A percentile compares a stretch with the other conserved stretches of the same genome.
Conservation (phyloP, 2,888 invertebrate species). For the Tromatobia lineatoria region DNA sequence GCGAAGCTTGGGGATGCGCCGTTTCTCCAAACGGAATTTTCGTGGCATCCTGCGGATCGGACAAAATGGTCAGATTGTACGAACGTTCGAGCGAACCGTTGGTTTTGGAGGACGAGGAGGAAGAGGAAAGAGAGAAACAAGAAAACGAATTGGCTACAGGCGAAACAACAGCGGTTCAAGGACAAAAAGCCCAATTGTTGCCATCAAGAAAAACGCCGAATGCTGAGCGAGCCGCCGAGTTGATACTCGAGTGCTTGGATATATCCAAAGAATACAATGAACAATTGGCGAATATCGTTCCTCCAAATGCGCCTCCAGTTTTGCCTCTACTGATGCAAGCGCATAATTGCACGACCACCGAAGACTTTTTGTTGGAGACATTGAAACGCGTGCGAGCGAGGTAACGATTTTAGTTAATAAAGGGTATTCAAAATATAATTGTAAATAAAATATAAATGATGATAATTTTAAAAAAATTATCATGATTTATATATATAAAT, state of each 20-base stretch:
- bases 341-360: conserved; percentile 90
- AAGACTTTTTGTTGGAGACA: conserved; percentile 93
- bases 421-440: too few species aligned
- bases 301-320: conserved; percentile 86
- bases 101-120: conserved; percentile 96
- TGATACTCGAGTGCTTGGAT: conserved; percentile 96
- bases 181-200: conserved; percentile 91
- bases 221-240: conserved; percentile 95
- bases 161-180: conserved; percentile 89
- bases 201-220: conserved; percentile 96
- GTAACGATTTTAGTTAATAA: conserved; percentile 84
- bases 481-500: too few species aligned
- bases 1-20: conserved; percentile 91
- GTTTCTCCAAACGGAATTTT: conserved; percentile 94
- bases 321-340: conserved; percentile 94
- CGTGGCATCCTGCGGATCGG: conserved; percentile 93
- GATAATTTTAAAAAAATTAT: too few species aligned
- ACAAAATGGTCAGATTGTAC: conserved; percentile 94
- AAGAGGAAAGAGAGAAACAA: conserved; percentile 93
- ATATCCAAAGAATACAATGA: conserved; percentile 89
- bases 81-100: conserved; percentile 95
- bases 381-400: conserved; percentile 93
- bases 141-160: conserved; percentile 91
- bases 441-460: neutral
- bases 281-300: conserved; percentile 87